Percentiles rank a stretch among this genome's conserved stretches.
Conservation (phyloP, 1,140 invertebrate genomes). For the Octopus sinensis region DNA sequence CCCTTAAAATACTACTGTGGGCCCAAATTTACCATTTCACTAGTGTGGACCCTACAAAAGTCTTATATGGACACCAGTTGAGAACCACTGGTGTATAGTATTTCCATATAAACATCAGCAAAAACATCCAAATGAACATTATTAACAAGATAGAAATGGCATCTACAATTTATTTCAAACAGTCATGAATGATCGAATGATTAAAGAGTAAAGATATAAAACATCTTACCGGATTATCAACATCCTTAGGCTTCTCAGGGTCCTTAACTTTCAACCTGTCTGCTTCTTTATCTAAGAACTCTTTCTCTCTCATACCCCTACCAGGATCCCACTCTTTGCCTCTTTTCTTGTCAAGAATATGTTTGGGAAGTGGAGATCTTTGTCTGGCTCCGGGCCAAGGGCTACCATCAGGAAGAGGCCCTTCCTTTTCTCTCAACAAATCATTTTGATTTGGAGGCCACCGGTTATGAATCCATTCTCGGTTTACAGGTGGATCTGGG, state of each 20-base stretch:
- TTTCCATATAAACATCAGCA: no score
- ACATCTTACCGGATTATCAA: constrained; percentile 10
- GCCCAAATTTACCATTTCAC: no score
- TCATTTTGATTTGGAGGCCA: constrained; percentile 13
- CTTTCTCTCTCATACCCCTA: background rate
- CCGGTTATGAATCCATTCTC: background rate
- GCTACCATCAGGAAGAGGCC: background rate
- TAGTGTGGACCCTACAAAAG: no score
- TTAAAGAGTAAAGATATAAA: no score
- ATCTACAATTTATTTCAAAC: no score
- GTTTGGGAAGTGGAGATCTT: background rate
- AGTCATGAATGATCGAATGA: no score
- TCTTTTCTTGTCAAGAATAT: constrained; percentile 1
- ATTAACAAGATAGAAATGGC: no score
- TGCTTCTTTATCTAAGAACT: constrained; percentile 1
- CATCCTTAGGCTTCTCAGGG: background rate
- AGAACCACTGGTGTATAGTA: no score
- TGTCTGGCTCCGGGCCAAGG: background rate
- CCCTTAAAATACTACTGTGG: no score
- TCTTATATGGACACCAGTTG: no score
- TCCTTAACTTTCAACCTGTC: background rate
- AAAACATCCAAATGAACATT: no score
- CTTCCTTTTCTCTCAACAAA: constrained; percentile 28
- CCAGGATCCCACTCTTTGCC: background rate
- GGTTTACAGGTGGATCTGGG: background rate